These are phyloP conservation scores for Tribolium madens DNA, from an alignment of 1,140 invertebrate genomes.

Conservation along the genomic window DNA sequence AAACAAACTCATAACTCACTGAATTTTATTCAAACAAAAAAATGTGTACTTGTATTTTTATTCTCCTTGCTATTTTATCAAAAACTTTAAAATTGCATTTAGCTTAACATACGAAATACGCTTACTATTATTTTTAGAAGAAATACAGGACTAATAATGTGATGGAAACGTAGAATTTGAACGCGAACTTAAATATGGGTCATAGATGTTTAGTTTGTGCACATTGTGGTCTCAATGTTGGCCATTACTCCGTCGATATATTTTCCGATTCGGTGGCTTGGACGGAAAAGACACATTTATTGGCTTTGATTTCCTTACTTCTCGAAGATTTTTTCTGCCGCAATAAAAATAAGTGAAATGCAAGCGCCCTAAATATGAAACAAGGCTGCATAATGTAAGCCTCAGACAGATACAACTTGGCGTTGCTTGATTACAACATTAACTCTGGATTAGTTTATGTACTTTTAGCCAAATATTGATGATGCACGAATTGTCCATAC, in stretches of 20 bases:
- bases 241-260: conserved; percentile 3
- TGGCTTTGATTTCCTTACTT: conserved; percentile 1
- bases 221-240: conserved; percentile 18
- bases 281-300: conserved; percentile 6
- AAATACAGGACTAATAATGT: not conserved
- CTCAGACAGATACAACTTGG: not conserved
- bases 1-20: not conserved
- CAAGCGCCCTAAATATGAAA: not conserved
- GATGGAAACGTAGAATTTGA: not conserved
- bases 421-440: not conserved
- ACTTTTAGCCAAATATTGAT: conserved; percentile 1
- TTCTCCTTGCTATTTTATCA: too few species aligned
- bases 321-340: not conserved
- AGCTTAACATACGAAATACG: too few species aligned
- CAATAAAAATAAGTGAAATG: not conserved
- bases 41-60: too few species aligned
- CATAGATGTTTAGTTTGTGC: conserved; percentile 15
- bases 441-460: not conserved
- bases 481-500: not conserved
- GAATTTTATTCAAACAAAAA: not conserved
- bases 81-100: too few species aligned
- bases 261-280: not conserved
- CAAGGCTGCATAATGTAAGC: not conserved
- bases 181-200: conserved; percentile 9
- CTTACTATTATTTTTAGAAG: too few species aligned